Evolutionary conservation across 2,113 vertebrate genomes (phyloP).

Genomic region (Dicentrarchus labrax): DNA sequence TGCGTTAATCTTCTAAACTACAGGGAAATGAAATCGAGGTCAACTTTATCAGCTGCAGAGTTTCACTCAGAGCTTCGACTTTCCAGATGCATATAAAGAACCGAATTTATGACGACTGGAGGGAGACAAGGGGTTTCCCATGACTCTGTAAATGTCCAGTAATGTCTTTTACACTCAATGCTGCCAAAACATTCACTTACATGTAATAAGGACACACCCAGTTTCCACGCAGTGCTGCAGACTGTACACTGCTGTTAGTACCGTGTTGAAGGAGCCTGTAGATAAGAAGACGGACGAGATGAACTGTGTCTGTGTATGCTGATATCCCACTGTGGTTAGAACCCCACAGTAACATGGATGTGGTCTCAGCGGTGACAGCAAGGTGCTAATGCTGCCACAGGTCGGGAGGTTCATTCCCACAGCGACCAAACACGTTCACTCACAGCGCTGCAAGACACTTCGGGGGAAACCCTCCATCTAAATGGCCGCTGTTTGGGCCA

Average conservation of each 20-base stretch:
- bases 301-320: neutral
- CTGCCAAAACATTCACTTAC: conserved; percentile 21
- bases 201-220: conserved; percentile 24
- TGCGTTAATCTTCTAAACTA: neutral
- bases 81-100: conserved; percentile 34
- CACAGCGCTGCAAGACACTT: neutral
- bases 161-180: neutral
- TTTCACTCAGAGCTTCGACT: conserved; percentile 13
- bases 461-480: neutral
- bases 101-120: conserved; percentile 4
- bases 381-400: neutral
- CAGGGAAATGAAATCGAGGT: neutral
- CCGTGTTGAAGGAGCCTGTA: neutral
- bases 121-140: conserved; percentile 33
- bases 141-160: conserved; percentile 24
- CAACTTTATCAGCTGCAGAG: neutral
- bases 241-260: neutral
- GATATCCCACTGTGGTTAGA: neutral
- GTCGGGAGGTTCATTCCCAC: conserved; percentile 17
- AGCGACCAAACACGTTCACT: neutral
- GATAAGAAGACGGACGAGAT: neutral
- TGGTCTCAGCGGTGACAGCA: neutral
- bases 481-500: neutral
- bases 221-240: neutral
- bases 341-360: conserved; percentile 1